phyloP scores from a whole-genome alignment of 64 coral and sea anemone genomes.

The Anthopleura sola region DNA sequence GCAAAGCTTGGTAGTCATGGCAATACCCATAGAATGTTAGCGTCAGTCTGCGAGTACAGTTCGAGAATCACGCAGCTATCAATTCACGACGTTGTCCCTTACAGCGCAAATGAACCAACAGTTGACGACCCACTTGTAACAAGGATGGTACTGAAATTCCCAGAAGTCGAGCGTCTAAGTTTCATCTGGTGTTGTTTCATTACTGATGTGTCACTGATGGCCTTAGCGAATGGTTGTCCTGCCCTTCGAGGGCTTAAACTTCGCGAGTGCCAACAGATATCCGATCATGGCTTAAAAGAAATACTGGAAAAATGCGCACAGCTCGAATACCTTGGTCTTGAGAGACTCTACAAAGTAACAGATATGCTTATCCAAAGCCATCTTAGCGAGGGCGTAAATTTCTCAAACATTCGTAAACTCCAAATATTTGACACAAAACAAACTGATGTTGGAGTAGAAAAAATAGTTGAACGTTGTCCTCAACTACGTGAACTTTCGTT shows the following conservation, averaged over 20 bases:
- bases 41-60: neutral
- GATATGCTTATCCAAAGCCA: neutral
- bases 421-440: conserved; percentile 1
- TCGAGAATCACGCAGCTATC: neutral
- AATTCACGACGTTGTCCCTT: neutral
- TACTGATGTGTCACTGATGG: neutral
- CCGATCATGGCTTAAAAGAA: conserved; percentile 11
- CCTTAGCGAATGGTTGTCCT: neutral
- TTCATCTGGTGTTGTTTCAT: conserved; percentile 15
- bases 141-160: neutral
- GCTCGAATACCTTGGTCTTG: neutral
- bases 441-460: neutral
- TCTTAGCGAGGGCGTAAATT: neutral
- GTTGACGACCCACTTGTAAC: neutral
- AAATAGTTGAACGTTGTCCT: neutral
- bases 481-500: neutral
- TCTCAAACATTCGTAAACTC: neutral
- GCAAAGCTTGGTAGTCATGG: neutral
- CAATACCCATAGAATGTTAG: neutral
- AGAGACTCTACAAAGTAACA: neutral
- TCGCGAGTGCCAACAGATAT: conserved; percentile 11
- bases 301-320: neutral
- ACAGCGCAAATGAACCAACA: neutral
- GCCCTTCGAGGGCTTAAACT: neutral
- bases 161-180: neutral